These are phyloP conservation scores for Meandrusa payeni DNA, from an alignment of 2,888 invertebrate species.

Conservation along the genomic window DNA sequence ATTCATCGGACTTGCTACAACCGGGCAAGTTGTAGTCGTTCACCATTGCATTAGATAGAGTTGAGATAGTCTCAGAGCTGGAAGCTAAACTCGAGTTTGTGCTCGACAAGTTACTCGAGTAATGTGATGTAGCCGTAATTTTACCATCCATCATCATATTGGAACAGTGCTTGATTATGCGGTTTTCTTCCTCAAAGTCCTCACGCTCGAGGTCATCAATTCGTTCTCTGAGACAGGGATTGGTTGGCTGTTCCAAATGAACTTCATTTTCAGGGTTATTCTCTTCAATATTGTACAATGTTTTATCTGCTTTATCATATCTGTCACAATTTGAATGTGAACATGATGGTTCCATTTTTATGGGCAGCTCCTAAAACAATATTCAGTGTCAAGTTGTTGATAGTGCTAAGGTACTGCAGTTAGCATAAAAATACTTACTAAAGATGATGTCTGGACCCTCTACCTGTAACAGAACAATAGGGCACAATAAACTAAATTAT, in stretches of 20 bases:
- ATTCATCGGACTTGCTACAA: slow-evolving; percentile 57
- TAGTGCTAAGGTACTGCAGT: no score
- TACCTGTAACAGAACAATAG: no score
- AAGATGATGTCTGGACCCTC: no score
- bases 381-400: no score
- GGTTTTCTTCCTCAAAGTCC: slow-evolving; percentile 73
- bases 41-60: slow-evolving; percentile 49
- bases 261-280: slow-evolving; percentile 60
- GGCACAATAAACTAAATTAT: no score
- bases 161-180: slow-evolving; percentile 65
- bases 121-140: slow-evolving; percentile 46
- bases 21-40: slow-evolving; percentile 61
- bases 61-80: slow-evolving; percentile 68
- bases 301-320: slow-evolving; percentile 48
- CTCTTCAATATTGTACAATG: slow-evolving; percentile 50
- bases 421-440: no score
- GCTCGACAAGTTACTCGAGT: slow-evolving; percentile 57
- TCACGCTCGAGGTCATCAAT: slow-evolving; percentile 70
- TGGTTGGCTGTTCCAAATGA: slow-evolving; percentile 40
- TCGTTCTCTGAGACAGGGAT: slow-evolving; percentile 46
- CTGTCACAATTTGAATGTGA: slow-evolving; percentile 57
- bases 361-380: slow-evolving; percentile 5
- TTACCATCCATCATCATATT: slow-evolving; percentile 64
- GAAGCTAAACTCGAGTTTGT: slow-evolving; percentile 64
- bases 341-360: slow-evolving; percentile 72